Conservation (phyloP, 2,113 vertebrate species). For the Hucho hucho region DNA sequence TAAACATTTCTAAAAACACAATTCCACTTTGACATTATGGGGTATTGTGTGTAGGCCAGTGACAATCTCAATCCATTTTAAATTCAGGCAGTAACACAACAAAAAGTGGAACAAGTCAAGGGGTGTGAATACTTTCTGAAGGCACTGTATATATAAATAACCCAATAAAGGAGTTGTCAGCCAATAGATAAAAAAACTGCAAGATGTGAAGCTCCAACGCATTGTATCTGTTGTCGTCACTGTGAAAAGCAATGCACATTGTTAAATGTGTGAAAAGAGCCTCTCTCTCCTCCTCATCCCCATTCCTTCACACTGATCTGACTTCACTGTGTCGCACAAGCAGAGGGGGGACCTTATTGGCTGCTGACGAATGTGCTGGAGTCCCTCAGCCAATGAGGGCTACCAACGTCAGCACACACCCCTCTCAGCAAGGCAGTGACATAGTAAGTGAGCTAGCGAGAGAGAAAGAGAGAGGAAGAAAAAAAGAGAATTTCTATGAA, state of each 20-base stretch:
- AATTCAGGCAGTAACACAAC: too few species aligned
- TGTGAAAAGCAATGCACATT: neutral
- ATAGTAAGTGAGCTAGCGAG: slow-evolving; percentile 8
- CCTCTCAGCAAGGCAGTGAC: slow-evolving; percentile 22
- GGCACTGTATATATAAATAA: neutral
- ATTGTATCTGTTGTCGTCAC: neutral
- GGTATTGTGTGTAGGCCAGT: too few species aligned
- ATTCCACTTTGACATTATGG: too few species aligned
- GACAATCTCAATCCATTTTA: too few species aligned
- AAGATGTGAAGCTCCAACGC: too few species aligned
- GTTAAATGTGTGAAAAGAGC: slow-evolving; percentile 1
- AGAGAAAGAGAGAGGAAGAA: slow-evolving; percentile 5
- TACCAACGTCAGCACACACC: slow-evolving; percentile 40
- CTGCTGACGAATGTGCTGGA: slow-evolving; percentile 37
- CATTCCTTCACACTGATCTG: slow-evolving; percentile 53
- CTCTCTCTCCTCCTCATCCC: slow-evolving; percentile 56
- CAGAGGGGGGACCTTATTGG: slow-evolving; percentile 55
- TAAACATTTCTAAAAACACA: too few species aligned
- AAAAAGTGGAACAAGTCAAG: too few species aligned
- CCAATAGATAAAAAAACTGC: neutral
- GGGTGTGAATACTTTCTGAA: too few species aligned
- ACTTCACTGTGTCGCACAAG: slow-evolving; percentile 62
- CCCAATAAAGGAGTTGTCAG: neutral
- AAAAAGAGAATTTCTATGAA: slow-evolving; percentile 53
- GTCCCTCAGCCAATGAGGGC: slow-evolving; percentile 64